These are phyloP conservation scores for Manis javanica DNA, from an alignment of 2,797 vertebrate genomes.

Conservation along the genomic window DNA sequence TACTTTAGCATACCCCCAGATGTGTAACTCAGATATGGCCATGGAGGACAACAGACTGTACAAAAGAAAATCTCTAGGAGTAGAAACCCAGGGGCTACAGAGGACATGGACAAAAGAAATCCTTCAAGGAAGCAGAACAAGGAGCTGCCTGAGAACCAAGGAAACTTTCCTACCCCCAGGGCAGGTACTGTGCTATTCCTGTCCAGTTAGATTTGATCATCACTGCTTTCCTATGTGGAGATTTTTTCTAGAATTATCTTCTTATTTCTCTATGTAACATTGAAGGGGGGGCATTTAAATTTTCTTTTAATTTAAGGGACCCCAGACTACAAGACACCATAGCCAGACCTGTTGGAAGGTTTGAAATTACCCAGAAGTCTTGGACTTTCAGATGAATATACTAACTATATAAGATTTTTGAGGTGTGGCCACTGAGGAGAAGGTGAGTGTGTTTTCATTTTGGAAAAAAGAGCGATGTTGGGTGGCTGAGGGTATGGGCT, in stretches of 20 bases:
- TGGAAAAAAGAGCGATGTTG: background rate
- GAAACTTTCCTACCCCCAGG: background rate
- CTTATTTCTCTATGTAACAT: constrained; percentile 17
- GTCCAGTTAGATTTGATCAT: background rate
- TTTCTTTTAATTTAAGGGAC: constrained; percentile 25
- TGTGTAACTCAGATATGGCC: background rate
- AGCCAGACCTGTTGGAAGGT: background rate
- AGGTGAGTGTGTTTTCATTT: background rate
- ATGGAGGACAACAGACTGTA: background rate
- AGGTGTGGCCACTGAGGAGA: background rate
- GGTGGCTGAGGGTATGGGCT: background rate
- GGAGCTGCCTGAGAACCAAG: background rate
- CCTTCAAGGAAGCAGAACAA: background rate
- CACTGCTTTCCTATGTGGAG: background rate
- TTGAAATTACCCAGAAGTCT: constrained; percentile 3
- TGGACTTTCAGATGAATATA: background rate
- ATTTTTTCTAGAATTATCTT: constrained; percentile 23
- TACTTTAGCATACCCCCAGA: background rate
- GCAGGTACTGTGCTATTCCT: background rate
- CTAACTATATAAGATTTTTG: background rate
- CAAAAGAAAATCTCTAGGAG: background rate
- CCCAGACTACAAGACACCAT: background rate
- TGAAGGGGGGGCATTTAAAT: background rate
- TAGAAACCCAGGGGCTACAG: background rate
- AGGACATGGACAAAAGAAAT: background rate